These are phyloP conservation scores for Temnothorax longispinosus DNA, from an alignment of 1,140 invertebrate species.

Conservation along the genomic window DNA sequence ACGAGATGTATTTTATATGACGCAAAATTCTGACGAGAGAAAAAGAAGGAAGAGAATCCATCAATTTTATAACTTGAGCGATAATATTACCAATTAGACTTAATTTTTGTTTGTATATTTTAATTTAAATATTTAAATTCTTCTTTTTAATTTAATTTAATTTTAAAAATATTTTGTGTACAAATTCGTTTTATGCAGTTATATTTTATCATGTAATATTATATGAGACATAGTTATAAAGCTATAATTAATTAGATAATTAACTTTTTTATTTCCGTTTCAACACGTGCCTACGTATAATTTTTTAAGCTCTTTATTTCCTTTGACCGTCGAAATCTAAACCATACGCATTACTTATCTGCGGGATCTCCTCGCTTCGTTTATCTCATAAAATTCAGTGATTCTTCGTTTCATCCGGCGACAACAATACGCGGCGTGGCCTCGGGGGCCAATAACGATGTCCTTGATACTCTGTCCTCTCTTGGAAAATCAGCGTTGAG, in stretches of 20 bases:
- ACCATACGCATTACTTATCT: slow-evolving; percentile 63
- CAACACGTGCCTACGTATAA: not conserved
- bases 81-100: not conserved
- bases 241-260: slow-evolving; percentile 18
- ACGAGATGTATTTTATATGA: not conserved
- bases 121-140: not conserved
- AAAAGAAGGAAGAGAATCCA: not conserved
- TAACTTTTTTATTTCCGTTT: not conserved
- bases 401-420: slow-evolving; percentile 73
- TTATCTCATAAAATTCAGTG: slow-evolving; percentile 75
- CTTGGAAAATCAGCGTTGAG: slow-evolving; percentile 68
- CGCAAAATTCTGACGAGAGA: not conserved
- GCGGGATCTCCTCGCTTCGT: slow-evolving; percentile 59
- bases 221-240: not conserved
- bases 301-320: slow-evolving; percentile 6
- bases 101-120: not conserved
- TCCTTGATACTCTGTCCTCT: slow-evolving; percentile 77
- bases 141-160: not conserved
- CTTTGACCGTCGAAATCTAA: slow-evolving; percentile 36
- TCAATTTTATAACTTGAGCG: not conserved
- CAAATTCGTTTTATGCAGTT: not conserved
- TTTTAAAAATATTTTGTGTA: not conserved
- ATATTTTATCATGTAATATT: not conserved
- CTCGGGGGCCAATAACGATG: slow-evolving; percentile 83
- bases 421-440: slow-evolving; percentile 82